phyloP scores from a whole-genome alignment of 2,888 invertebrate species.

The Dasypogon diadema region DNA sequence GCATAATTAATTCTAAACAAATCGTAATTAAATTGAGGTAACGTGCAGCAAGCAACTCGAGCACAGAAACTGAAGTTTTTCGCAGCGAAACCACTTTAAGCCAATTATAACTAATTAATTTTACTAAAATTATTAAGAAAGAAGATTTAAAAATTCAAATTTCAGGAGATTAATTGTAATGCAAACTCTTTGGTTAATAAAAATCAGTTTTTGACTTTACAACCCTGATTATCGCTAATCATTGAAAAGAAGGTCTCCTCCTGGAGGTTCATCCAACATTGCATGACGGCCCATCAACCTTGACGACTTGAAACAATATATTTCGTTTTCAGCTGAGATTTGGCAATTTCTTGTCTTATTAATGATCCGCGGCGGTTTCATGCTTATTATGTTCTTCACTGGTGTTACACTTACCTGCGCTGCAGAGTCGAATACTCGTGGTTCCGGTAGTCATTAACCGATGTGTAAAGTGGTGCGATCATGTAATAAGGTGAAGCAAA shows the following conservation, averaged over 20 bases:
- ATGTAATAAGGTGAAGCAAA: constrained; percentile 33
- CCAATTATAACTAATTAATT: too few relatives aligned
- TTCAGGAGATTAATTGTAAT: neutral
- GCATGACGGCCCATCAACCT: constrained; percentile 45
- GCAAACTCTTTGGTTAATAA: neutral
- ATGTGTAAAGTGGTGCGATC: constrained; percentile 29
- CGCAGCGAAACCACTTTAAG: neutral
- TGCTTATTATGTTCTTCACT: neutral
- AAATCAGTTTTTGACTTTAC: neutral
- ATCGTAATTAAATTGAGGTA: constrained; percentile 41
- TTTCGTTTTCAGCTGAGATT: constrained; percentile 38
- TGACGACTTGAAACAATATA: constrained; percentile 44
- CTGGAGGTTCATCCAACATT: constrained; percentile 15
- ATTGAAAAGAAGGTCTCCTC: constrained; percentile 13
- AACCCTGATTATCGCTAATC: neutral
- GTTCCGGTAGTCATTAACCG: constrained; percentile 37
- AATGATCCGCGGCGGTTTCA: constrained; percentile 38
- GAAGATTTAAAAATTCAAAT: constrained; percentile 10
- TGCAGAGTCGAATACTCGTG: constrained; percentile 3
- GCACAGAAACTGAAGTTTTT: neutral
- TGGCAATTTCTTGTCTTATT: constrained; percentile 44
- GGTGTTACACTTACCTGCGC: constrained; percentile 28
- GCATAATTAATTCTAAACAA: constrained; percentile 44
- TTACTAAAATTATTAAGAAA: too few relatives aligned
- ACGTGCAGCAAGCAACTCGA: neutral